Base-by-base conservation (phyloP, 2,888 invertebrate genomes). In the Phyllotreta cruciferae region DNA sequence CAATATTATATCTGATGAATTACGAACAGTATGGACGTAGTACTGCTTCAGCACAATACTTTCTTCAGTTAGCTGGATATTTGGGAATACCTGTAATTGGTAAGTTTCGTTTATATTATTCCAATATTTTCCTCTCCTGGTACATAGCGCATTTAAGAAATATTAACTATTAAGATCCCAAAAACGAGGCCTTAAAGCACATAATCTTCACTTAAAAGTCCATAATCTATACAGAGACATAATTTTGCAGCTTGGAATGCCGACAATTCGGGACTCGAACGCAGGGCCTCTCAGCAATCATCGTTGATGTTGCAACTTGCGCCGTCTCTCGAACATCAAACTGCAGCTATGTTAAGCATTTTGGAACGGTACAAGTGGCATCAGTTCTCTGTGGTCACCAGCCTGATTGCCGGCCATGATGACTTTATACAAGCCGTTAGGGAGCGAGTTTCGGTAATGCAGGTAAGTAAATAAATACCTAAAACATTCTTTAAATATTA, bases 281-380 rank as follows among this genome's bases (percentile, higher is more conserved):
- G 81, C 24, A 72, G 81, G 44, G 93, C 93, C 42, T 93, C 94
- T 34, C 93, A 94, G 81, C 93, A 94, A 81, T 93, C 93, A 55
- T 93, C 93, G 64, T 85, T 96, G 74, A 93, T 94, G 77, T 86
- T 96, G 70, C 98, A 98, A 82, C 85, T 98, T 80, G 98, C 98
- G 60, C 98, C 98, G 67, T 95, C 96, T 60, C 88, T 98, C 74
- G 94, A 95, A 82, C 98, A 98, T 80, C 98, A 96, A 83, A 95
- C 96, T 42, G 92, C 93, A 56, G 97, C 97, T 60, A 97, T 98
- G 96, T 82, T 98, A 74, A 93, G 94, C 78, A 93, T 98, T 76
- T 84, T 98, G 77, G 93, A 93, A 81, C 87, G 97, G 72, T 98
- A 98, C 85, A 94, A 94, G 82, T 96, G 96, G 96, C 94, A 94